Evolutionary conservation across 2,113 vertebrate species (phyloP).

Genomic region (Hippocampus barbouri): DNA sequence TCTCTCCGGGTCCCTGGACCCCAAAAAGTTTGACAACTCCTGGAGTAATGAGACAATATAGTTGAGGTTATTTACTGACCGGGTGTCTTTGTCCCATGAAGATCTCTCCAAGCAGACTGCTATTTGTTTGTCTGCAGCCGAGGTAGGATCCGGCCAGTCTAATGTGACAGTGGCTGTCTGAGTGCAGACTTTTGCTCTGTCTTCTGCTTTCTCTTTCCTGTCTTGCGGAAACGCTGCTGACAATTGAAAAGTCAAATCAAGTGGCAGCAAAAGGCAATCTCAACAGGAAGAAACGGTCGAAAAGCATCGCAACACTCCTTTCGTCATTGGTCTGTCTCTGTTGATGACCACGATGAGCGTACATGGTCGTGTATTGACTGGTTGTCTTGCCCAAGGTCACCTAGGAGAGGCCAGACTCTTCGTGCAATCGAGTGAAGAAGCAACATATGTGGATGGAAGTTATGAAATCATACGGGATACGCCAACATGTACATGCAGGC

Average conservation of each 20-base stretch:
- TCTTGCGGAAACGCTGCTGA: neutral
- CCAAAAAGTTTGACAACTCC: neutral
- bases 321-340: neutral
- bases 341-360: neutral
- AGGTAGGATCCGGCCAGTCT: neutral
- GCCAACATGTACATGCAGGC: too few relatives aligned
- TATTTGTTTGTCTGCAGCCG: neutral
- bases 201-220: conserved; percentile 70
- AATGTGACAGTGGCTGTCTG: neutral
- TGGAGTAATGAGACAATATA: neutral
- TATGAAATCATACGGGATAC: too few relatives aligned
- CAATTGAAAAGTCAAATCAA: neutral
- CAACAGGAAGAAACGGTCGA: neutral
- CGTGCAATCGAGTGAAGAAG: too few relatives aligned
- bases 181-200: conserved; percentile 18
- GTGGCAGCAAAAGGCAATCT: neutral
- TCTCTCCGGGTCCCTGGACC: too few relatives aligned
- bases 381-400: too few relatives aligned
- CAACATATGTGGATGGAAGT: too few relatives aligned
- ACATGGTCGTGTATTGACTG: neutral
- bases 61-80: conserved; percentile 32
- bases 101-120: neutral
- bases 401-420: too few relatives aligned
- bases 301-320: neutral
- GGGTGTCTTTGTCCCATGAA: neutral